Conservation (phyloP, 37 sponge, comb jelly and placozoan genomes). For the Halisarca cf. caerulea region DNA sequence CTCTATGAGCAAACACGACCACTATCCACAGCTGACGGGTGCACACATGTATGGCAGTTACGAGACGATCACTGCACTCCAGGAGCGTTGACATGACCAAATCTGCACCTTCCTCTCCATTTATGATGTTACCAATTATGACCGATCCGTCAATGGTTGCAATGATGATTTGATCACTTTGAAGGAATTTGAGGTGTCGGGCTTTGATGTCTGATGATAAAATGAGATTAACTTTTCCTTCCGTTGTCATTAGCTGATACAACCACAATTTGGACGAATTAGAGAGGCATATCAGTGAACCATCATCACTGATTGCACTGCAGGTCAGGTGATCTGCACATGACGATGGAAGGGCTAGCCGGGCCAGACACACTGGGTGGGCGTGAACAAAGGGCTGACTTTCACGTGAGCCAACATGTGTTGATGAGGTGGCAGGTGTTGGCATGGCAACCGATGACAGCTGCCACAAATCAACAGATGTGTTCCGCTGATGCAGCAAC, state of each 20-base stretch:
- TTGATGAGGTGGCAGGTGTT: background rate
- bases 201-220: background rate
- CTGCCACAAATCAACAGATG: constrained; percentile 4
- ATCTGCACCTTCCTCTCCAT: too few species aligned
- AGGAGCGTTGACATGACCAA: background rate
- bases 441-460: background rate
- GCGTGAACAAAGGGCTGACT: background rate
- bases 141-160: background rate
- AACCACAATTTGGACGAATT: constrained; percentile 51
- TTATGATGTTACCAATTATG: background rate
- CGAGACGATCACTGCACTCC: background rate
- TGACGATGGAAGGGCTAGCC: background rate
- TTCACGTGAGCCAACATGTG: background rate
- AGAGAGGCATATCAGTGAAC: constrained; percentile 43
- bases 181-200: background rate
- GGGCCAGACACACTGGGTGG: background rate
- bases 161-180: background rate
- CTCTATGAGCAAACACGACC: background rate
- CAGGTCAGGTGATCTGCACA: constrained; percentile 30
- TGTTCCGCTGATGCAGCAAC: constrained; percentile 11
- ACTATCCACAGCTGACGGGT: background rate
- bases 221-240: background rate
- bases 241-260: constrained; percentile 3
- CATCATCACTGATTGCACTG: constrained; percentile 55
- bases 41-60: background rate